Conservation (phyloP, 1,140 invertebrate species). For the Drosophila subpulchrella region DNA sequence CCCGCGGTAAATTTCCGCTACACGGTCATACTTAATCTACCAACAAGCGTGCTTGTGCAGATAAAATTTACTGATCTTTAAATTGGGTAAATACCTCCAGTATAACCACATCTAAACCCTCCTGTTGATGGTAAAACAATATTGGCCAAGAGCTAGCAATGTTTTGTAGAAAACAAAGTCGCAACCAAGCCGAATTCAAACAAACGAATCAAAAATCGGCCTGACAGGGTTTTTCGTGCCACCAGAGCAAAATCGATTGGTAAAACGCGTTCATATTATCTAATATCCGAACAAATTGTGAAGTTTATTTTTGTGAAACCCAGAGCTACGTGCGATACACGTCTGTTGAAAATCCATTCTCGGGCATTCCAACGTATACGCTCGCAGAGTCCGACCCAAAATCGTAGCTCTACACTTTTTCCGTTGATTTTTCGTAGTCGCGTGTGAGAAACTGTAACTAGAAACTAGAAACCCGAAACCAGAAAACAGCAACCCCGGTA, state of each 20-base stretch:
- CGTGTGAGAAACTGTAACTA: neutral
- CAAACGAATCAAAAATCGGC: neutral
- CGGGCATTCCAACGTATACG: slow-evolving; percentile 14
- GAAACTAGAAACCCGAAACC: neutral
- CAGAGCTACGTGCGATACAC: neutral
- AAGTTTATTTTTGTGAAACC: neutral
- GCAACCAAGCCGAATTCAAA: slow-evolving; percentile 1
- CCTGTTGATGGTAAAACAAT: neutral
- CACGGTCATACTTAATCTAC: neutral
- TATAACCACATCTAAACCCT: neutral
- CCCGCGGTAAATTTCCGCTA: neutral
- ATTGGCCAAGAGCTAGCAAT: slow-evolving; percentile 7
- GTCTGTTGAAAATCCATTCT: neutral
- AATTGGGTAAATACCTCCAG: neutral
- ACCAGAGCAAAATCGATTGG: slow-evolving; percentile 8
- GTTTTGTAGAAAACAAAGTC: neutral
- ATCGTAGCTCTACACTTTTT: slow-evolving; percentile 7
- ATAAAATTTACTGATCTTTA: slow-evolving; percentile 1
- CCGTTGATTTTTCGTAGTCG: slow-evolving; percentile 7
- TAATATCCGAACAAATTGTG: slow-evolving; percentile 6
- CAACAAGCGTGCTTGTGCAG: slow-evolving; percentile 5
- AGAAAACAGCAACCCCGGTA: neutral
- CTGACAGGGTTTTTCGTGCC: slow-evolving; percentile 1
- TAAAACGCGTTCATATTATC: slow-evolving; percentile 2
- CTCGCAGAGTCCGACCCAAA: slow-evolving; percentile 2